Percentiles rank a stretch among this genome's conserved stretches.
Evolutionary conservation across 2,888 invertebrate genomes (phyloP).

Genomic region (Mesochorus sp.): DNA sequence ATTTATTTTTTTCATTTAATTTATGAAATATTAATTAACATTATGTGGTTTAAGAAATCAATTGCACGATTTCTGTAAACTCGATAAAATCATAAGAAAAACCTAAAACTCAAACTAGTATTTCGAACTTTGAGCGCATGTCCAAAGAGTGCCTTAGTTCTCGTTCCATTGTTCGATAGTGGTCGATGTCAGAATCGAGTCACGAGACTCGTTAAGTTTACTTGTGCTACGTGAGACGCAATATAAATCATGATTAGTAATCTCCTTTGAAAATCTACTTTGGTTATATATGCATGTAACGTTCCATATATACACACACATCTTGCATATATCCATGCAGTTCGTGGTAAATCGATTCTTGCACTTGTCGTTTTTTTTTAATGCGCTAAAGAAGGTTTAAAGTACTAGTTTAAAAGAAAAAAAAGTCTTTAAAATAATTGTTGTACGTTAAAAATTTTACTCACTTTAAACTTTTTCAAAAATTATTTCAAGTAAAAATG

Average conservation of each 20-base stretch:
- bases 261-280: constrained; percentile 38
- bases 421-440: too few relatives aligned
- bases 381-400: neutral
- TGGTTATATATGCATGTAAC: neutral
- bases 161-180: neutral
- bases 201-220: constrained; percentile 55
- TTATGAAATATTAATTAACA: too few relatives aligned
- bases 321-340: neutral
- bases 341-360: constrained; percentile 25
- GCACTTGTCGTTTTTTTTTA: constrained; percentile 18
- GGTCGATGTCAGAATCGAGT: constrained; percentile 44
- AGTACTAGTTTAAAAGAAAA: neutral
- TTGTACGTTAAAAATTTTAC: too few relatives aligned
- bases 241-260: constrained; percentile 50
- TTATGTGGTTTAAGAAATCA: too few relatives aligned
- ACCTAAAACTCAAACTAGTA: too few relatives aligned
- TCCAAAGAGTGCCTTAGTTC: neutral
- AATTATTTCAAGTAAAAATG: too few relatives aligned
- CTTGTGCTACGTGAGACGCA: constrained; percentile 43
- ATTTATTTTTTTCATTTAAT: too few relatives aligned
- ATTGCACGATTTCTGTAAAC: constrained; percentile 1
- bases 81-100: too few relatives aligned
- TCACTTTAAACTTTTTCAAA: too few relatives aligned
- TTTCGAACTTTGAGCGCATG: too few relatives aligned
- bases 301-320: neutral